Evolutionary conservation across 2,797 vertebrate species (phyloP).

Genomic region (Mus minutoides): DNA sequence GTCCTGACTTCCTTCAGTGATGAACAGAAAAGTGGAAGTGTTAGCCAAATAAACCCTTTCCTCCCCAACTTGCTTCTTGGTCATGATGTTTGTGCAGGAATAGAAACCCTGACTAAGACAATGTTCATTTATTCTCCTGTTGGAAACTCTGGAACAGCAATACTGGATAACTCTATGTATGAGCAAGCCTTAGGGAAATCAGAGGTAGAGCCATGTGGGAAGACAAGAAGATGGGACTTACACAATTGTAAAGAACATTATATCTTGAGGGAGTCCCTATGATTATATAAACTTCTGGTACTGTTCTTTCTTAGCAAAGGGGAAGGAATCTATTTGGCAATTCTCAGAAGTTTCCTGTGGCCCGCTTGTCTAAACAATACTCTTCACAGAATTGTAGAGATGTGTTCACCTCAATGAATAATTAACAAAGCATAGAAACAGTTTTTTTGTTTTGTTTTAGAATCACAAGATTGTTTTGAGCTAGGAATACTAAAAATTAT

Average conservation of each 20-base stretch:
- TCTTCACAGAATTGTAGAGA: neutral
- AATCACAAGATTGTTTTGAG: slow-evolving; percentile 18
- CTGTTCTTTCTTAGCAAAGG: neutral
- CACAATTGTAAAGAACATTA: neutral
- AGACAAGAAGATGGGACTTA: neutral
- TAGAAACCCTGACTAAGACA: no score
- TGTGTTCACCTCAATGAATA: neutral
- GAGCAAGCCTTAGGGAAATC: neutral
- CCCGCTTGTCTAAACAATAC: neutral
- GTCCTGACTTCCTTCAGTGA: no score
- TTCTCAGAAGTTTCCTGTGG: neutral
- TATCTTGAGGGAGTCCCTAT: neutral
- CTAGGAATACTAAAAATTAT: slow-evolving; percentile 31
- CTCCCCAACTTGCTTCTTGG: no score
- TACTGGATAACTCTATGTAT: neutral
- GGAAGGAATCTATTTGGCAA: neutral
- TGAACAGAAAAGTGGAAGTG: no score
- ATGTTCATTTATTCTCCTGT: neutral
- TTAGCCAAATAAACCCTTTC: no score
- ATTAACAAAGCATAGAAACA: neutral
- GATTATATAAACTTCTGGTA: neutral
- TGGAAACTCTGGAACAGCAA: neutral
- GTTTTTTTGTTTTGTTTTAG: neutral
- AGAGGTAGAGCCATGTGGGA: neutral
- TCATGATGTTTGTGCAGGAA: no score